Evolutionary conservation across 37 sponge, comb jelly and placozoan genomes (phyloP).

Genomic region (Spongia lamella): DNA sequence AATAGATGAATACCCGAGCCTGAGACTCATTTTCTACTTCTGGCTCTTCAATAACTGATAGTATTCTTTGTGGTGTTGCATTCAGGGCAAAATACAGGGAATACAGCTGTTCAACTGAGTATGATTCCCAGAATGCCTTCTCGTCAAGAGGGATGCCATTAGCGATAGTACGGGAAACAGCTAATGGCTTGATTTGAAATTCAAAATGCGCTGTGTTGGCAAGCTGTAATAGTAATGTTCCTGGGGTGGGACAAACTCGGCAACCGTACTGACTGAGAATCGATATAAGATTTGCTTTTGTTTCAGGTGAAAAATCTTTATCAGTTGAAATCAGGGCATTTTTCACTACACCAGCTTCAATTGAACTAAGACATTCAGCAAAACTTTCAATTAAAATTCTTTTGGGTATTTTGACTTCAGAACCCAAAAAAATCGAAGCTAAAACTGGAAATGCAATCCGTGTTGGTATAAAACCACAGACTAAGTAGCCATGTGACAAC

Average conservation of each 20-base stretch:
- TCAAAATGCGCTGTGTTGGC: conserved; percentile 4
- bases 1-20: conserved; percentile 20
- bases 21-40: background rate
- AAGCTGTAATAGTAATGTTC: background rate
- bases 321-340: no score
- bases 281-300: background rate
- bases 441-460: background rate
- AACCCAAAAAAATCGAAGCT: background rate
- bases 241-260: conserved; percentile 3
- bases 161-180: conserved; percentile 1
- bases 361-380: no score
- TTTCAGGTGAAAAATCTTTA: background rate
- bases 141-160: conserved; percentile 17
- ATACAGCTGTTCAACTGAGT: background rate
- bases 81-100: background rate
- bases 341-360: no score
- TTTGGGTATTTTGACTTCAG: background rate
- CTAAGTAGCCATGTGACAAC: no score
- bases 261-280: conserved; percentile 1
- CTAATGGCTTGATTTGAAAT: conserved; percentile 31
- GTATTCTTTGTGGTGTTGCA: conserved; percentile 13
- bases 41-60: conserved; percentile 11
- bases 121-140: background rate
- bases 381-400: background rate
- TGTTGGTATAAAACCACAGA: no score